These are phyloP conservation scores for Anomalospiza imberbis DNA, from an alignment of 2,797 vertebrate species.

Conservation along the genomic window DNA sequence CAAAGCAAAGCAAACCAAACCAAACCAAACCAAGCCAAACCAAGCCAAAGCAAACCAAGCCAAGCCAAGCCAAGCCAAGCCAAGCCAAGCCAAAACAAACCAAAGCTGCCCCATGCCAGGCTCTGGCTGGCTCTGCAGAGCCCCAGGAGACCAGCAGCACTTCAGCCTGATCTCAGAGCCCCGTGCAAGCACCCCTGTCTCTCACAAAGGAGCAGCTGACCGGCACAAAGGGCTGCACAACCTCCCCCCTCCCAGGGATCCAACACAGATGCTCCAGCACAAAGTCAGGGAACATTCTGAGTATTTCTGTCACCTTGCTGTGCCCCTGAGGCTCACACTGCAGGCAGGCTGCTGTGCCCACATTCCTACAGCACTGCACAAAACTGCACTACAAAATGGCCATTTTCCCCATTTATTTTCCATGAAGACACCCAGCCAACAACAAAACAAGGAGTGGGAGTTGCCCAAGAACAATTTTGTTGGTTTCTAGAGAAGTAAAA, in stretches of 20 bases:
- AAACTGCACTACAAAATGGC: background rate
- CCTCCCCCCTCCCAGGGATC: background rate
- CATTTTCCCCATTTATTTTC: background rate
- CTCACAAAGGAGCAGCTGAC: background rate
- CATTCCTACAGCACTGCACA: background rate
- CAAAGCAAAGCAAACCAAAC: too few relatives aligned
- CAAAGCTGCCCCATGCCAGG: too few relatives aligned
- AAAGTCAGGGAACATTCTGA: background rate
- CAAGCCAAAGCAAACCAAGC: too few relatives aligned
- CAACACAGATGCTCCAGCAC: background rate
- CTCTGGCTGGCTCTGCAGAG: background rate
- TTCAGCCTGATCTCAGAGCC: background rate
- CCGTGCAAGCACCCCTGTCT: background rate
- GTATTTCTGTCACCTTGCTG: background rate
- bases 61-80: too few relatives aligned
- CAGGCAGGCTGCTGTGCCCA: rapidly evolving
- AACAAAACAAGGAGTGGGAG: background rate
- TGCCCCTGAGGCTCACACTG: background rate
- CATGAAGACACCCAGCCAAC: background rate
- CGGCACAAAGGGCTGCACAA: background rate
- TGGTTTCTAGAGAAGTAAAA: background rate
- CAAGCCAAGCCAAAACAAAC: too few relatives aligned
- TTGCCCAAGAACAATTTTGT: background rate
- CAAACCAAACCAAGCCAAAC: too few relatives aligned
- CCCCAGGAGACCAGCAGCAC: background rate